Conservation (phyloP, 2,113 vertebrate species). For the Mugil cephalus region DNA sequence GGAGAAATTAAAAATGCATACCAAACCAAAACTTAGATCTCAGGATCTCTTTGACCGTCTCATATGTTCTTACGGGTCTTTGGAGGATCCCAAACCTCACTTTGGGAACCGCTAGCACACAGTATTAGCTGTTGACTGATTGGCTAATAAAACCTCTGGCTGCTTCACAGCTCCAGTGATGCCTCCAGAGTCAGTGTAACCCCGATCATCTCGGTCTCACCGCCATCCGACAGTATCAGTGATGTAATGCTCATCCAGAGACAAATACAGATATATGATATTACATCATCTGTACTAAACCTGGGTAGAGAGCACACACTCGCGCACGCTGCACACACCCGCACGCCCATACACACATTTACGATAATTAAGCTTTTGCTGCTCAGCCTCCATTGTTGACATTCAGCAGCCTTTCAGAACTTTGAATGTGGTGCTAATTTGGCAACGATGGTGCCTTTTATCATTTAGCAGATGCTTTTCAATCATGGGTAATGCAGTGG, state of each 20-base stretch:
- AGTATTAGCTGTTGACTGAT: constrained; percentile 19
- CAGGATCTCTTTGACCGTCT: neutral
- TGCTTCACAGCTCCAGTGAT: constrained; percentile 25
- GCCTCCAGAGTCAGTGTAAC: constrained; percentile 33
- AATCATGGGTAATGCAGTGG: constrained; percentile 61
- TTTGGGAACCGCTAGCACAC: neutral
- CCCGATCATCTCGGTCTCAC: constrained; percentile 53
- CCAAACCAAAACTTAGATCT: too few relatives aligned
- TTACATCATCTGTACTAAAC: constrained; percentile 76
- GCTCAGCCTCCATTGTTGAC: constrained; percentile 80
- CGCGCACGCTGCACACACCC: constrained; percentile 30
- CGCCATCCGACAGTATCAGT: constrained; percentile 57
- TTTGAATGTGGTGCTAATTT: constrained; percentile 84
- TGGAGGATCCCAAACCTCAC: neutral
- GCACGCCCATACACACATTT: constrained; percentile 58
- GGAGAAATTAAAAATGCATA: too few relatives aligned
- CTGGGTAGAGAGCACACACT: constrained; percentile 43
- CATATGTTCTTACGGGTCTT: neutral
- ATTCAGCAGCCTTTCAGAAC: constrained; percentile 80
- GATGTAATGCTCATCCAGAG: constrained; percentile 79
- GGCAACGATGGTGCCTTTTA: constrained; percentile 72
- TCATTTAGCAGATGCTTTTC: constrained; percentile 80
- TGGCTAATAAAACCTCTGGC: constrained; percentile 4
- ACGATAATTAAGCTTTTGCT: constrained; percentile 79
- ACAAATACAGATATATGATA: constrained; percentile 67